These are phyloP conservation scores for Acanthisitta chloris DNA, from an alignment of 2,113 vertebrate species.

Conservation along the genomic window DNA sequence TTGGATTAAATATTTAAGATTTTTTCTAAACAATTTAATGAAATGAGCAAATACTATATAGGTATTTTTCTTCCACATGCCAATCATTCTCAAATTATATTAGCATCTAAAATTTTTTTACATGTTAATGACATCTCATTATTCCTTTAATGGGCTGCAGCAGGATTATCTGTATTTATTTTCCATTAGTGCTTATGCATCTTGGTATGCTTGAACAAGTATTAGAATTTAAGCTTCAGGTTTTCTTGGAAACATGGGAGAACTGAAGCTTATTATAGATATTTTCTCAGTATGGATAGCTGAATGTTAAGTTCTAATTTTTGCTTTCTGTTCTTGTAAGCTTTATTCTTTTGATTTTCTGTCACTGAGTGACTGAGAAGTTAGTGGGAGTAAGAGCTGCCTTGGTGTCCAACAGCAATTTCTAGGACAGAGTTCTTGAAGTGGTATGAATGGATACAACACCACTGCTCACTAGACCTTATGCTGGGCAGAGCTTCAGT, in stretches of 20 bases:
- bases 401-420: neutral
- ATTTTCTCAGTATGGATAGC: neutral
- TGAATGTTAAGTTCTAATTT: neutral
- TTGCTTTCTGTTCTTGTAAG: neutral
- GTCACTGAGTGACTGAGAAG: neutral
- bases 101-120: neutral
- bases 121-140: slow-evolving; percentile 17
- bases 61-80: neutral
- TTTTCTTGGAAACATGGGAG: neutral
- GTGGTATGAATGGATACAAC: neutral
- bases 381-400: neutral
- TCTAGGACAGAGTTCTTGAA: neutral
- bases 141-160: slow-evolving; percentile 30
- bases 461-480: neutral
- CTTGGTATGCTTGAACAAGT: neutral
- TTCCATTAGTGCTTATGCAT: neutral
- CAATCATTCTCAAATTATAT: neutral
- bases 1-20: slow-evolving; percentile 28
- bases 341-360: neutral
- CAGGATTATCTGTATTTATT: slow-evolving; percentile 39
- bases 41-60: neutral
- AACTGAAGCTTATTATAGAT: neutral
- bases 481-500: neutral
- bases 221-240: neutral
- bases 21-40: slow-evolving; percentile 29